Base-by-base conservation (phyloP, 2,888 invertebrate species). In the Liposcelis brunnea region DNA sequence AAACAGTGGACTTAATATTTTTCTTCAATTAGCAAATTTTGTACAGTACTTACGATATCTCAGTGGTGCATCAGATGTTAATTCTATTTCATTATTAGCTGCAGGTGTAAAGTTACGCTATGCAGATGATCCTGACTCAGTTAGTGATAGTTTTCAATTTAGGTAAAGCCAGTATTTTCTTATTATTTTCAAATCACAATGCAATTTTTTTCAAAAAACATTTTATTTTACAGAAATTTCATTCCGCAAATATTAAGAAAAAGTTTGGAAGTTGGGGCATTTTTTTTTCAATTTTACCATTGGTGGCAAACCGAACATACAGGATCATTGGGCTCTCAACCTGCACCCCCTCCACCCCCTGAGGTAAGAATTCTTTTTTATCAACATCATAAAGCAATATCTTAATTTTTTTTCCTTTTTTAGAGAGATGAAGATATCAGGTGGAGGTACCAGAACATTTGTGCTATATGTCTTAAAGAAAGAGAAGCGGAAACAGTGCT, bases 251-350 rank as follows among this genome's bases (percentile, higher is more conserved):
- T 40, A 8, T 7, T 40, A 6, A 7, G 21, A 21, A 14, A 21
- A 19, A 40, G 15, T 19, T 18, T 40, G 6, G 40, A 40, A 40
- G 15, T 40, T 8, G 11, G 40, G 4, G 40, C 40, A 5, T 40
- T 40, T 19, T 40, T 40, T 11, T 21, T 40, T 7, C 40, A 40
- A 21, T 40, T 14, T 40, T 40, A 40, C 40, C 15, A 40, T 5
- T 40, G 19, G 15, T 40, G 40, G 40, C 40, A 18, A 40, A 40
- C 40, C 19, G 40, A 40, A 11, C 6, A 11, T 21, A 5, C 14
- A 15, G 10, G 6, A 8, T 14, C 40, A 12, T 18, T 19, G n/a
- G 40, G 40, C 6, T 6, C 4, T 14, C 11, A 15, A 19, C 19
- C 40, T 4, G 19, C 40, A 5, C 40, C 40, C n/a, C 40, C 40